These are phyloP conservation scores for Alloscopus bannaensis DNA, from an alignment of 2,888 invertebrate species.

Conservation along the genomic window DNA sequence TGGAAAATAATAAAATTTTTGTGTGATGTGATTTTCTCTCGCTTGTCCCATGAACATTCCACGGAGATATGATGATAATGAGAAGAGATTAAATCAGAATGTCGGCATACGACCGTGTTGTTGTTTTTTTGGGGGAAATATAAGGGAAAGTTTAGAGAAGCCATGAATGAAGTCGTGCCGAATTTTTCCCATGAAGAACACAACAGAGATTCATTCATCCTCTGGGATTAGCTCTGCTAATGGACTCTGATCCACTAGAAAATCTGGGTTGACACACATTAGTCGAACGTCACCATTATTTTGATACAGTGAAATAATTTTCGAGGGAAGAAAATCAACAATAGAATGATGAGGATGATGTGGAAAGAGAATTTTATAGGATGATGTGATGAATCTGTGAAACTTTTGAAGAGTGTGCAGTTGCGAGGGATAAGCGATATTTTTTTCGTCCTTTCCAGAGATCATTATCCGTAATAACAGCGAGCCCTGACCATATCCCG, in stretches of 20 bases:
- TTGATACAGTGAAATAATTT: not conserved
- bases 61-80: not conserved
- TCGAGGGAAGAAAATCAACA: constrained; percentile 1
- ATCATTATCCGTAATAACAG: constrained; percentile 10
- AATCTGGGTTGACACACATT: constrained; percentile 17
- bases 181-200: not conserved
- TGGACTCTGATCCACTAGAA: constrained; percentile 13
- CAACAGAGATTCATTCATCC: constrained; percentile 1
- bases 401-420: too few relatives aligned
- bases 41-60: not conserved
- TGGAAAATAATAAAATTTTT: too few relatives aligned
- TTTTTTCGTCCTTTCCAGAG: constrained; percentile 4
- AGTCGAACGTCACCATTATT: constrained; percentile 4
- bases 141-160: not conserved
- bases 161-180: not conserved
- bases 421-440: too few relatives aligned
- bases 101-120: not conserved
- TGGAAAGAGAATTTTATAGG: too few relatives aligned
- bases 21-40: too few relatives aligned
- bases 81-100: not conserved
- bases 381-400: too few relatives aligned
- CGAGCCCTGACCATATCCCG: too few relatives aligned
- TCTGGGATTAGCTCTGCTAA: constrained; percentile 9
- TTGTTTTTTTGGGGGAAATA: not conserved
- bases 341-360: too few relatives aligned